Conservation (phyloP, 2,888 invertebrate species). For the Eledona agricola region DNA sequence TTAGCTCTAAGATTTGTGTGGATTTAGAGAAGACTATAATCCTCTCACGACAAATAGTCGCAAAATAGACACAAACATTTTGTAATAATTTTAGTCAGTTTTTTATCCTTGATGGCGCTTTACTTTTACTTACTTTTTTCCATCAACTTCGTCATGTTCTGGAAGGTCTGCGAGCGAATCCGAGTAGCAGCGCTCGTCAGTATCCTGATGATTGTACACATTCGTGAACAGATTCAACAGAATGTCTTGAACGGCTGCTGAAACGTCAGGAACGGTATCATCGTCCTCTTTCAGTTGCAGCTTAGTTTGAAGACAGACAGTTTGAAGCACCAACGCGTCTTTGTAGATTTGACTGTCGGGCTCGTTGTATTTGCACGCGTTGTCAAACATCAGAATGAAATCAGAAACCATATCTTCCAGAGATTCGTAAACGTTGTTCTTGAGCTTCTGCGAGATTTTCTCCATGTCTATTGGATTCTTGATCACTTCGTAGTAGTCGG, state of each 20-base stretch:
- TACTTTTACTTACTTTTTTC: constrained; percentile 72
- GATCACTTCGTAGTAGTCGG: constrained; percentile 97
- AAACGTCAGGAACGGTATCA: constrained; percentile 89
- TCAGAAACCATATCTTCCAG: constrained; percentile 90
- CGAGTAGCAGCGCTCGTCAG: constrained; percentile 94
- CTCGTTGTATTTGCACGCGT: constrained; percentile 97
- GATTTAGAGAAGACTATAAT: too few relatives aligned
- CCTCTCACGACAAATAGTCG: too few relatives aligned
- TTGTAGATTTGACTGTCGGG: constrained; percentile 98
- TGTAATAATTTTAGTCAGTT: too few relatives aligned
- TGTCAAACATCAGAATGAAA: constrained; percentile 92
- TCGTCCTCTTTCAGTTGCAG: constrained; percentile 82
- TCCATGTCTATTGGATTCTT: constrained; percentile 97
- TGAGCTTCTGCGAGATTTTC: constrained; percentile 86
- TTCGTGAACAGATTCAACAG: constrained; percentile 90
- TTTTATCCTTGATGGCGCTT: too few relatives aligned
- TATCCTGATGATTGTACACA: constrained; percentile 96
- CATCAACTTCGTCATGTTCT: constrained; percentile 82
- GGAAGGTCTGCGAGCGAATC: constrained; percentile 95
- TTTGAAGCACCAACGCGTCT: constrained; percentile 92
- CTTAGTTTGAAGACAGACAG: constrained; percentile 91
- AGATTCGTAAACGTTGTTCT: constrained; percentile 77
- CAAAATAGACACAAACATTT: too few relatives aligned
- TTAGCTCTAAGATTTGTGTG: too few relatives aligned
- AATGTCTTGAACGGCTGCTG: constrained; percentile 89